These are phyloP conservation scores for Oncorhynchus gorbuscha DNA, from an alignment of 2,113 vertebrate species.

Conservation along the genomic window DNA sequence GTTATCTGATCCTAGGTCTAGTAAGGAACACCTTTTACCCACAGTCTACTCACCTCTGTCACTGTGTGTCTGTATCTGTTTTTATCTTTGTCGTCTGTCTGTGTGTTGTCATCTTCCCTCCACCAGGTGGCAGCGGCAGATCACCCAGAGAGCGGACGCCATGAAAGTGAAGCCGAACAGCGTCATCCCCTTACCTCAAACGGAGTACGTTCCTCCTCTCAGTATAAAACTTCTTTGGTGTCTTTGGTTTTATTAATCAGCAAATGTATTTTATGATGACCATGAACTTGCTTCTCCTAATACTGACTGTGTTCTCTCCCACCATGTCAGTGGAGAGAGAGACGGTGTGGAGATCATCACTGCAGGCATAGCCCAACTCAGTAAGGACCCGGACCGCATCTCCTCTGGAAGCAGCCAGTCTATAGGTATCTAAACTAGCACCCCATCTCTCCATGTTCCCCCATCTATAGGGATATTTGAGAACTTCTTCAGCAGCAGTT, in stretches of 20 bases:
- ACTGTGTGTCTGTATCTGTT: too few relatives aligned
- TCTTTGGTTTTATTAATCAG: too few relatives aligned
- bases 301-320: conserved; percentile 13
- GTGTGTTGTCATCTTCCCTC: neutral
- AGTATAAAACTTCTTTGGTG: too few relatives aligned
- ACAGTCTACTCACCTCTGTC: too few relatives aligned
- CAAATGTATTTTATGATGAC: neutral
- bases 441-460: neutral
- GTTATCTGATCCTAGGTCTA: too few relatives aligned
- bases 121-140: conserved; percentile 91
- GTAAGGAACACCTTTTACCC: too few relatives aligned
- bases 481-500: too few relatives aligned
- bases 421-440: conserved; percentile 71
- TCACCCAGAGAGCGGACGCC: conserved; percentile 85
- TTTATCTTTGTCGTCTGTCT: too few relatives aligned
- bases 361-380: conserved; percentile 70
- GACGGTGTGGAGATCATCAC: conserved; percentile 80
- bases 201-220: conserved; percentile 53
- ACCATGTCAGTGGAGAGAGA: conserved; percentile 78
- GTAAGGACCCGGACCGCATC: conserved; percentile 75
- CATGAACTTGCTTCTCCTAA: too few relatives aligned
- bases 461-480: too few relatives aligned
- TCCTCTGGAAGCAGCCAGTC: conserved; percentile 77
- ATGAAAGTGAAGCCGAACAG: conserved; percentile 84
- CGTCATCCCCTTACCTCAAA: conserved; percentile 81